phyloP scores from a whole-genome alignment of 2,797 vertebrate genomes.

The Hyperoplus immaculatus region DNA sequence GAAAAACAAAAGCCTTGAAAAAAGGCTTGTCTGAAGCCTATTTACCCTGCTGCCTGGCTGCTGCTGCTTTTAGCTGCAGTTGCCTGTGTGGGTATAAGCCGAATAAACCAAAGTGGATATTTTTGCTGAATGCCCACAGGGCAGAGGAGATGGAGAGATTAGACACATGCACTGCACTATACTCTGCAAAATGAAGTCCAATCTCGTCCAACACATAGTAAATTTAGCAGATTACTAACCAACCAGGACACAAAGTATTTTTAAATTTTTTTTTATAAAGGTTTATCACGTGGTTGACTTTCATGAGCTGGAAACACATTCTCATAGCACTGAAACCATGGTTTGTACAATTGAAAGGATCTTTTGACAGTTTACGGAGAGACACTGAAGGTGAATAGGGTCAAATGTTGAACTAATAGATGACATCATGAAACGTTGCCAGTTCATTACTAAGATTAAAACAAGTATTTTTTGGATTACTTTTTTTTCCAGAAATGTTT shows the following conservation, averaged over 20 bases:
- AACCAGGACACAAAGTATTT: neutral
- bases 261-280: neutral
- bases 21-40: conserved; percentile 24
- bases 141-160: conserved; percentile 47
- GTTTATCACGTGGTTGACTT: neutral
- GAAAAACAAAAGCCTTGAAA: conserved; percentile 52
- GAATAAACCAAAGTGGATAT: conserved; percentile 46
- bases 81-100: conserved; percentile 26
- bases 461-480: no score
- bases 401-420: no score
- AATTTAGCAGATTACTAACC: conserved; percentile 27
- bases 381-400: no score
- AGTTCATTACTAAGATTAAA: no score
- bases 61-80: conserved; percentile 33
- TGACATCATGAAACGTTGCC: no score
- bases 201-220: neutral
- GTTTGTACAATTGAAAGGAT: neutral
- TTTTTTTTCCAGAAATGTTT: no score
- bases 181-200: conserved; percentile 46
- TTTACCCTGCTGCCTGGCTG: conserved; percentile 19
- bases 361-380: neutral
- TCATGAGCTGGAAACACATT: neutral
- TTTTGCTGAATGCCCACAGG: conserved; percentile 41
- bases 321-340: neutral
- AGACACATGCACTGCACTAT: conserved; percentile 27